Base-by-base conservation (phyloP, 2,888 invertebrate species). In the Desoria tigrina region DNA sequence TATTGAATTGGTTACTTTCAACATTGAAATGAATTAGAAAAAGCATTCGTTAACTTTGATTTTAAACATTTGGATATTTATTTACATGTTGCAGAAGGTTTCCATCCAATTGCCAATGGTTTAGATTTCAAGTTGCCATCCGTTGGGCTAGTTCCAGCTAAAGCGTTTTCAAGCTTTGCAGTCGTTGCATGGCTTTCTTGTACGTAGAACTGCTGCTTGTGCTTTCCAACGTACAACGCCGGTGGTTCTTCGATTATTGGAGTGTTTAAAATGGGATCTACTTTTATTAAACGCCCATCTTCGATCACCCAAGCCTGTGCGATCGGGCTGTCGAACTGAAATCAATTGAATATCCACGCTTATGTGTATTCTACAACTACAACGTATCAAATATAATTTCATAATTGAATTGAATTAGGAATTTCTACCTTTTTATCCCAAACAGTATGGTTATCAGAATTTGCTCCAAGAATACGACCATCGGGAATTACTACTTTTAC, bases 221-320 rank as follows among this genome's bases (percentile, higher is more conserved):
- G 90, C 82, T 90, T 88, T 60, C 92, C 93, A 58, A 94, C 82
- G 79, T 93, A 94, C n/a, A 94, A 82, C 0, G 88, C 85, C 0
- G 92, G 90, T 61, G 81, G 79, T 26, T 81, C 77, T 0, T 69
- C 63, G 1, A 68, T 54, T 14, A 67, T 37, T 1, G 76, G 71
- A 3, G 71, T 73, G 39, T 66, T 84, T 78, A 86, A 85, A 73
- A 94, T 87, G 65, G 92, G 84, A 82, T 93, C 89, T 27, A 94
- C 83, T 69, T 84, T 81, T 74, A 86, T 83, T 50, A 96, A 78
- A 51, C 84, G 81, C 2, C 87, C 87, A 23, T 86, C 84, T 58
- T 85, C 83, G 67, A 90, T 84, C n/a, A 87, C 84, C 95, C 95
- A 96, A 72, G 92, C 89, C 76, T 88, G 87, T 0, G 93, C 93